Evolutionary conservation across 2,113 vertebrate species (phyloP).

Genomic region (Dendrocopos noguchii): DNA sequence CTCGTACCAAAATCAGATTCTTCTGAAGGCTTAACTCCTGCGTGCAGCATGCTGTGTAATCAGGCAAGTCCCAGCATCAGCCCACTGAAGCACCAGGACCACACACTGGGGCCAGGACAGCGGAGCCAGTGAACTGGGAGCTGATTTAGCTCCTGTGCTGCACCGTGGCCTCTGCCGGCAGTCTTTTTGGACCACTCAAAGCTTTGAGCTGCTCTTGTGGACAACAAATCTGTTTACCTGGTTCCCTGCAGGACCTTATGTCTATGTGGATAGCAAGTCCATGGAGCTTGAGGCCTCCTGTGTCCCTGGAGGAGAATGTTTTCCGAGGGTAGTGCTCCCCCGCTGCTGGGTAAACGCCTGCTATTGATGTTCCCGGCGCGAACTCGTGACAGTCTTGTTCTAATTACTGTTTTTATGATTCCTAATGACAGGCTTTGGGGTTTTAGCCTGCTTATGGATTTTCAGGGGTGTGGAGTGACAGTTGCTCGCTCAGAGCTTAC

Average conservation of each 20-base stretch:
- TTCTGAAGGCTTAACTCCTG: not conserved
- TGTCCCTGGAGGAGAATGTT: not conserved
- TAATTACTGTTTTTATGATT: conserved; percentile 54
- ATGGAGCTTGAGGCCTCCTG: not conserved
- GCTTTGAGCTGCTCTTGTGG: not conserved
- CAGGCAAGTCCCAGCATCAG: not conserved
- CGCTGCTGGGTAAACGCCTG: not conserved
- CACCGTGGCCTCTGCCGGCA: not conserved
- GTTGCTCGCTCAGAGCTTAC: not conserved
- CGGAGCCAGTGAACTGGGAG: not conserved
- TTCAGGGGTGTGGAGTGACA: conserved; percentile 27
- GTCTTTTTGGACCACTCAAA: not conserved
- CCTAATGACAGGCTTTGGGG: conserved; percentile 41
- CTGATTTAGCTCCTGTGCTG: not conserved
- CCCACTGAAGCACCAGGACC: not conserved
- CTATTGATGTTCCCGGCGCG: conserved; percentile 19
- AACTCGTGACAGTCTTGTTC: not conserved
- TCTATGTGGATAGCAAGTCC: not conserved
- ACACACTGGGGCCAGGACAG: not conserved
- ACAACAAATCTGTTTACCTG: not conserved
- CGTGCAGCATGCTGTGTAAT: not conserved
- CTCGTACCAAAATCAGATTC: not conserved
- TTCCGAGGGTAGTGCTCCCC: not conserved
- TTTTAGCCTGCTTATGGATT: conserved; percentile 30
- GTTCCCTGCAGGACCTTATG: not conserved